A percentile compares a stretch with the other conserved stretches of the same genome.
Evolutionary conservation across 1,140 invertebrate species (phyloP).

Genomic region (Ceratosolen fusciceps): DNA sequence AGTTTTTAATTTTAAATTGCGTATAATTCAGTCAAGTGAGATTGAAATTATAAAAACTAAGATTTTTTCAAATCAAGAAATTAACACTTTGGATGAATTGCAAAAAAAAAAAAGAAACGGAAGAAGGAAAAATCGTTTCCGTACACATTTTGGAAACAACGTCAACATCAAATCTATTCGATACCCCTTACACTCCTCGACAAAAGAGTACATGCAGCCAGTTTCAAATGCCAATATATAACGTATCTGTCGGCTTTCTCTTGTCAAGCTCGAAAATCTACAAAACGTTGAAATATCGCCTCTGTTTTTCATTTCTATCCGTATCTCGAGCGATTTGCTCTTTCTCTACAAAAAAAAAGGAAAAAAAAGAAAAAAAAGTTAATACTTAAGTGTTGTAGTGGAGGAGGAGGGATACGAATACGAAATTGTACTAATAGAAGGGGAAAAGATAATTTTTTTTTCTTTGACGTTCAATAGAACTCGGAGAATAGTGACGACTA

Average conservation of each 20-base stretch:
- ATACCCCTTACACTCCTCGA: neutral
- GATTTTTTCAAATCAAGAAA: no score
- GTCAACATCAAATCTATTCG: neutral
- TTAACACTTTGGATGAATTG: no score
- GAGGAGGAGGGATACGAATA: neutral
- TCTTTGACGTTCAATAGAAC: slow-evolving; percentile 9
- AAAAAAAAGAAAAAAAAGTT: no score
- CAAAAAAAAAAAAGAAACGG: no score
- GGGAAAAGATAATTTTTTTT: neutral
- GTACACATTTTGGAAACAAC: neutral
- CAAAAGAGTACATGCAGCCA: neutral
- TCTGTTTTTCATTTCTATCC: slow-evolving; percentile 22
- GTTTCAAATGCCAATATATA: neutral
- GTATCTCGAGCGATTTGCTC: neutral
- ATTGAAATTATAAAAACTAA: no score
- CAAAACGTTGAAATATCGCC: slow-evolving; percentile 31
- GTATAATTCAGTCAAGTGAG: no score
- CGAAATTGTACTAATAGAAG: neutral
- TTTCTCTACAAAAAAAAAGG: neutral
- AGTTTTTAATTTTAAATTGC: no score
- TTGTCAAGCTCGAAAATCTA: neutral
- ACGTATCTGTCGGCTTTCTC: neutral
- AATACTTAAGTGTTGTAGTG: neutral
- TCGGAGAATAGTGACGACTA: neutral
- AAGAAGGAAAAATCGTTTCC: no score